Evolutionary conservation across 2,888 invertebrate species (phyloP).

Genomic region (Drosophila parthenogenetica): DNA sequence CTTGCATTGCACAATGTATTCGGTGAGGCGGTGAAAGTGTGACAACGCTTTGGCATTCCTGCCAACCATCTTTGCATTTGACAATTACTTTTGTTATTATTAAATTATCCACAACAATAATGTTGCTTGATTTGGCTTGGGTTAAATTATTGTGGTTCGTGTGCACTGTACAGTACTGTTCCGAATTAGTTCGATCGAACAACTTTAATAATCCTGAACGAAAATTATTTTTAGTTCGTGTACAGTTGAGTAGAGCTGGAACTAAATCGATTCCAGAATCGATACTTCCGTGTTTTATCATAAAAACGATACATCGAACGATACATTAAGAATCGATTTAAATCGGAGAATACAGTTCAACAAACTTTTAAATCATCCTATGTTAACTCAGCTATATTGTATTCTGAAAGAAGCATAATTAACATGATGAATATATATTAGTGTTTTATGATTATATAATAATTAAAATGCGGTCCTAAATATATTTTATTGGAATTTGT

Average conservation of each 20-base stretch:
- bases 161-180: conserved; percentile 36
- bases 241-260: conserved; percentile 53
- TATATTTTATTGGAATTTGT: too few relatives aligned
- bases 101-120: conserved; percentile 25
- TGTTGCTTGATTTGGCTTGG: conserved; percentile 42
- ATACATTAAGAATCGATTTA: too few relatives aligned
- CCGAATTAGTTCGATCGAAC: conserved; percentile 27
- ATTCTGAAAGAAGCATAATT: too few relatives aligned
- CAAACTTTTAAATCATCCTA: too few relatives aligned
- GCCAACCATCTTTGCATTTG: conserved; percentile 63
- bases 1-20: conserved; percentile 72
- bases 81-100: conserved; percentile 14
- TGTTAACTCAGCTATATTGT: too few relatives aligned
- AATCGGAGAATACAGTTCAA: too few relatives aligned
- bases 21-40: conserved; percentile 71
- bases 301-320: too few relatives aligned
- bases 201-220: conserved; percentile 30
- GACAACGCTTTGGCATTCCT: conserved; percentile 72
- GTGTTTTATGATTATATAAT: too few relatives aligned
- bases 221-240: conserved; percentile 50
- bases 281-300: too few relatives aligned
- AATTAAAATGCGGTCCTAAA: too few relatives aligned
- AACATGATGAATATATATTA: too few relatives aligned
- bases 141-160: conserved; percentile 50
- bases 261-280: conserved; percentile 6